Conservation (phyloP, 2,797 vertebrate species). For the Dryobates pubescens region DNA sequence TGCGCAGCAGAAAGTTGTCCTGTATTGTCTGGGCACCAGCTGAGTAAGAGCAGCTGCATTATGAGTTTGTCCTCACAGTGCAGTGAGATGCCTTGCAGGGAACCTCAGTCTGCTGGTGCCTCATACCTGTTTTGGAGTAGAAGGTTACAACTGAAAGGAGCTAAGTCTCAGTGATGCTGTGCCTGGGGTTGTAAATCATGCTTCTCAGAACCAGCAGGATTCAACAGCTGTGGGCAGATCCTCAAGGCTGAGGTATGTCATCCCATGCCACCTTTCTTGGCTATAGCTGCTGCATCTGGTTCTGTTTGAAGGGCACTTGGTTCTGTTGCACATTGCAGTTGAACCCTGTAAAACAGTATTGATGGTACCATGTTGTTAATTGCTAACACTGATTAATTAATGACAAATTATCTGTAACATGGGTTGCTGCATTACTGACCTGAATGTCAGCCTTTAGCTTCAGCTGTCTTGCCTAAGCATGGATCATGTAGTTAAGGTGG, state of each 20-base stretch:
- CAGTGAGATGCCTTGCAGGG: fast-evolving
- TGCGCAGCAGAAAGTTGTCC: not conserved
- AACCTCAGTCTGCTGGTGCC: not conserved
- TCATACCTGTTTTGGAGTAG: not conserved
- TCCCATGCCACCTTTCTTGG: fast-evolving
- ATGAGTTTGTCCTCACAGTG: not conserved
- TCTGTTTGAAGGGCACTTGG: not conserved
- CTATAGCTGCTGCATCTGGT: not conserved
- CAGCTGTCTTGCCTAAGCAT: not conserved
- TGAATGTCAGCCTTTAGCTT: not conserved
- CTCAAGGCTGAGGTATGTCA: not conserved
- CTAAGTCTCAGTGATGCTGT: not conserved
- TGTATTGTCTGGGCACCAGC: not conserved
- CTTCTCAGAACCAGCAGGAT: not conserved
- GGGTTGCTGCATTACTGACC: not conserved
- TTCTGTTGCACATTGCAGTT: not conserved
- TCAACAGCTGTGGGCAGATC: not conserved
- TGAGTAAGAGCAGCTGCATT: not conserved
- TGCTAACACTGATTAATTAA: not conserved
- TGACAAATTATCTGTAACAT: not conserved
- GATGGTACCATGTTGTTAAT: not conserved
- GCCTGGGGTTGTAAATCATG: fast-evolving
- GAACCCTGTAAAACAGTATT: not conserved
- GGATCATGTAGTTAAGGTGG: not conserved
- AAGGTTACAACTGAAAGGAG: not conserved